Evolutionary conservation across 2,888 invertebrate genomes (phyloP).

Genomic region (Eupithecia tripunctaria): DNA sequence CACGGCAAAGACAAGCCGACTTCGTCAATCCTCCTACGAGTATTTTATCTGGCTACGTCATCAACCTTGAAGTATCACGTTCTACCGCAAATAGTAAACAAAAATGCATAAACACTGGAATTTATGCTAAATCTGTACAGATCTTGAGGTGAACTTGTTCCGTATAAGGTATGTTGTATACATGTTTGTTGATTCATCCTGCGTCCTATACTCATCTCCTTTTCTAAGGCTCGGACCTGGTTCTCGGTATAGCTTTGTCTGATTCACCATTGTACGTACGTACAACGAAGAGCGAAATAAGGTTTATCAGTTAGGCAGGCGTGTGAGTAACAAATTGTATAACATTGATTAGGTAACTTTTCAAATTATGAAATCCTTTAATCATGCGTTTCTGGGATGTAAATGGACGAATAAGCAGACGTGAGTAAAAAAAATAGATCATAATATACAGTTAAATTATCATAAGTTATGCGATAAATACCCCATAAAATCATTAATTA

Average conservation of each 20-base stretch:
- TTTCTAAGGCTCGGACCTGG: constrained; percentile 24
- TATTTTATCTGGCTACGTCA: constrained; percentile 59
- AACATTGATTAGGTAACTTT: background rate
- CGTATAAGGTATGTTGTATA: constrained; percentile 22
- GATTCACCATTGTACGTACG: constrained; percentile 18
- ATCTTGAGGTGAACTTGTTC: constrained; percentile 53
- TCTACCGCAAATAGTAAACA: constrained; percentile 42
- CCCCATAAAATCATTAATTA: too few relatives aligned
- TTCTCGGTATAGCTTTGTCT: constrained; percentile 19
- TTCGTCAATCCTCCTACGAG: constrained; percentile 57
- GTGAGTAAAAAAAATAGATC: too few relatives aligned
- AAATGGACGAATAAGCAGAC: background rate
- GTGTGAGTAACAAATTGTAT: background rate
- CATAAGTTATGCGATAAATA: too few relatives aligned
- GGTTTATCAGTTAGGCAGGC: background rate
- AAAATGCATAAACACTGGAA: constrained; percentile 47
- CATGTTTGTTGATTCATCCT: constrained; percentile 44
- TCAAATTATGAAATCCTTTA: background rate
- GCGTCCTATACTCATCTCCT: constrained; percentile 19
- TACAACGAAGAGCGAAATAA: background rate
- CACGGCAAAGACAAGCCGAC: constrained; percentile 10
- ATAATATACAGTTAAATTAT: background rate
- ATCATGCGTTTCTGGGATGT: too few relatives aligned
- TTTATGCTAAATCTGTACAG: constrained; percentile 52
- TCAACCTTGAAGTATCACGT: constrained; percentile 21